Evolutionary conservation across 2,888 invertebrate species (phyloP), one percentile per base, ranked within the genome.

Genomic region (Tenthredo amoena): DNA sequence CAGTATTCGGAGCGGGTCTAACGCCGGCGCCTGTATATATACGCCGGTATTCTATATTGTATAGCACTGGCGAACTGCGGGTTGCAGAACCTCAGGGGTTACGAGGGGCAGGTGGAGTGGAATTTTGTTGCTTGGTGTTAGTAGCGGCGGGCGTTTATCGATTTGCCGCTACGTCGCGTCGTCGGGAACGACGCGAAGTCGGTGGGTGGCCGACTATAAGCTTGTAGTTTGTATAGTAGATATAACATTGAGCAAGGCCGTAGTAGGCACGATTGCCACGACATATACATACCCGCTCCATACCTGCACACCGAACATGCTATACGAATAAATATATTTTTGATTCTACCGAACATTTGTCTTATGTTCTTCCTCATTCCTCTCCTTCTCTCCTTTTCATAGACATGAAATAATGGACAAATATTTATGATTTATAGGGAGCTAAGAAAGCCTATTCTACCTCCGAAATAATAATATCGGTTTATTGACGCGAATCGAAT

Each of bases 71-170:
- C 34, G 82, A 31, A 5, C 5, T 18, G 82, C 82, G 82, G 82
- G 82, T 68, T 83, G 82, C 82, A 31, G 65, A 83, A 26, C 10
- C 26, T 31, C 65, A 76, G 72, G 85, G 34, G 77, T 37, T 15
- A 34, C 15, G 6, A 43, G 15, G 62, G 77, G 65, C 26, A 37
- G 77, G 9, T 21, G 55, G 62, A 26, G 50, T 21, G 9, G 40
- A 76, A 34, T 37, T 40, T 47, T 62, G 76, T 26, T n/a, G 26
- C 58, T 77, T 37, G 85, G 84, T 40, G 84, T 58, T 72, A 83
- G 88, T 87, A 88, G 88, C 87, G 87, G 89, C 88, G 87, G 89
- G 88, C 87, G 88, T 88, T 89, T 90, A 90, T 90, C 90, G 90
- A 90, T 90, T 90, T 87, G 88, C 87, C 88, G 89, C 87, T 87